Evolutionary conservation across 2,888 invertebrate species (phyloP).

Genomic region (Lepetodrilus schrolli): DNA sequence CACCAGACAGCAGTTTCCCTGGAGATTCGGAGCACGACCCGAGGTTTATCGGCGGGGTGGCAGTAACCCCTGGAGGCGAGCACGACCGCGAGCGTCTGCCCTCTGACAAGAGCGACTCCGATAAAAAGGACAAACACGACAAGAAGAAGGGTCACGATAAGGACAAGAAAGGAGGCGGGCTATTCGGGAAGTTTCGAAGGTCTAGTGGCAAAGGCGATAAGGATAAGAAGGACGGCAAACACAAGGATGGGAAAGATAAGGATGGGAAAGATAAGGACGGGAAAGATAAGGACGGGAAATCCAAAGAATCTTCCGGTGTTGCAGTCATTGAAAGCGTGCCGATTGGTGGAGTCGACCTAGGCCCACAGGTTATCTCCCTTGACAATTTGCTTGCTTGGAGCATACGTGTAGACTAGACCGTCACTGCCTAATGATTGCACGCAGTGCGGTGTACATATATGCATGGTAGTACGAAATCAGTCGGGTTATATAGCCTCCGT

Average conservation of each 20-base stretch:
- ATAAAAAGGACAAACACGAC: slow-evolving; percentile 32
- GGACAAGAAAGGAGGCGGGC: slow-evolving; percentile 39
- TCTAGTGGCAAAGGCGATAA: slow-evolving; percentile 6
- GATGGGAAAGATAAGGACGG: slow-evolving; percentile 23
- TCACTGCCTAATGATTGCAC: neutral
- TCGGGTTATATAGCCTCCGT: too few species aligned
- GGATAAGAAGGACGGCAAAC: slow-evolving; percentile 4
- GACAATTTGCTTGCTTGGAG: slow-evolving; percentile 9
- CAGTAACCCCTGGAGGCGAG: neutral
- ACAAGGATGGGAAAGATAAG: slow-evolving; percentile 23
- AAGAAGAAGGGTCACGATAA: slow-evolving; percentile 36
- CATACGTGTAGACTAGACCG: neutral
- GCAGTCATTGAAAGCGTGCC: too few species aligned
- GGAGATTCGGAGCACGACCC: neutral
- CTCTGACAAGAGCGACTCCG: slow-evolving; percentile 28
- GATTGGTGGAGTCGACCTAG: slow-evolving; percentile 2
- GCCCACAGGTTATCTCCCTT: neutral
- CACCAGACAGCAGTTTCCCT: neutral
- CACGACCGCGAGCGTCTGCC: neutral
- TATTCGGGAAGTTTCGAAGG: slow-evolving; percentile 46
- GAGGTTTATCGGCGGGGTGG: neutral
- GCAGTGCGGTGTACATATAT: neutral
- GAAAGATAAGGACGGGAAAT: slow-evolving; percentile 23
- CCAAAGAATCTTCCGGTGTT: too few species aligned
- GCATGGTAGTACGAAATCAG: neutral